Evolutionary conservation across 2,888 invertebrate genomes (phyloP), one percentile per base, ranked within the genome.

Genomic region (Ochlodes sylvanus): DNA sequence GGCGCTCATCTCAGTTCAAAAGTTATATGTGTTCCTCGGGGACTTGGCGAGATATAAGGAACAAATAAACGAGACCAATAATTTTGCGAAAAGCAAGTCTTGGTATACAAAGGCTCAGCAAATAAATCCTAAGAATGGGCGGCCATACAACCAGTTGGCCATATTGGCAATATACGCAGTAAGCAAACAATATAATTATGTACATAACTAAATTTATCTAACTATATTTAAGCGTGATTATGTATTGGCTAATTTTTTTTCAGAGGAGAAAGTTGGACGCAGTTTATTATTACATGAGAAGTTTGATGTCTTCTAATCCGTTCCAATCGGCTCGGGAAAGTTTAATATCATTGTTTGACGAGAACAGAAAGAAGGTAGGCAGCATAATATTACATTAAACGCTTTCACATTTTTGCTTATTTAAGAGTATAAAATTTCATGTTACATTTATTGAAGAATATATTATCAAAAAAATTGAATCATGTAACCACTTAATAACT

Each of bases 211-310:
- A n/a, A n/a, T n/a, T 21, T 42, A 0, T 7, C 21, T 52, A 2
- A 0, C 52, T 7, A 14, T 21, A 9, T 21, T 19, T n/a, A 17
- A 10, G 38, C 12, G 38, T 3, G 12, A 9, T 9, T 9, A 38
- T 38, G 38, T 15, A 19, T 21, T 19, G 10, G 7, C 9, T n/a
- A 27, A 4, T 27, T 19, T 63, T 75, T 77, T 95, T 95, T 63
- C 92, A 98, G 98, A 96, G 97, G 90, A 95, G 98, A 81, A 98
- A 97, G 94, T 94, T 99, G 74, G 99, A 99, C 88, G 98, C 98
- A n/a, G 97, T 99, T 7, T 99, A 98, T 89, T 98, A 97, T 89
- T 98, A 98, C 85, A 98, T 98, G 97, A 95, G 99, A 78, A 98
- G 98, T 88, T 93, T 99, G 77, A 97, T 98, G 95, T 97, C 98